phyloP scores from a whole-genome alignment of 2,797 vertebrate species.

The Anguilla megastoma region DNA sequence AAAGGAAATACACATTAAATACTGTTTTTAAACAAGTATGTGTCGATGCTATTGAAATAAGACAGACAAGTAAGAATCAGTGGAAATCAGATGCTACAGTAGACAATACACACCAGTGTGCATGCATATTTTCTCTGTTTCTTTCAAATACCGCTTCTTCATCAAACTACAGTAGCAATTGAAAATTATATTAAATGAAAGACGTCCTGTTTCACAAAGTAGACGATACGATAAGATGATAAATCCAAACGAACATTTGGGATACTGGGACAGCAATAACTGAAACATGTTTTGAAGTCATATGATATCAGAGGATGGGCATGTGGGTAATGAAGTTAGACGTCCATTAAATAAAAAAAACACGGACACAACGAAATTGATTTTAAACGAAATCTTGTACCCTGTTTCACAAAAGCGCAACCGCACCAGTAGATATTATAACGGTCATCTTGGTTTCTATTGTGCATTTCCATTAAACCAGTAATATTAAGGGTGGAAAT shows the following conservation, averaged over 20 bases:
- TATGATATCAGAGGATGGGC: conserved; percentile 7
- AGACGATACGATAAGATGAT: background rate
- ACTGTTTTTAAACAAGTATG: background rate
- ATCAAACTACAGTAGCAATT: background rate
- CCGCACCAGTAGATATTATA: background rate
- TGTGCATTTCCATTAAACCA: background rate
- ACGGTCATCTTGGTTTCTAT: background rate
- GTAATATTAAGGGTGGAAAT: background rate
- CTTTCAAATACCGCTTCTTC: background rate
- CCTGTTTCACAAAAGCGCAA: background rate
- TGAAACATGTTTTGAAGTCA: background rate
- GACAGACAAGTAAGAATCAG: background rate
- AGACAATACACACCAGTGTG: background rate
- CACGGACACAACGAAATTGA: background rate
- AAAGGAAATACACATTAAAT: background rate
- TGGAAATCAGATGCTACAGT: background rate
- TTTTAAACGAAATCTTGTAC: background rate
- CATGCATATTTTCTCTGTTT: background rate
- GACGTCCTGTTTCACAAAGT: background rate
- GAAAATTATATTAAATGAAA: background rate
- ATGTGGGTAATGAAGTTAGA: conserved; percentile 24
- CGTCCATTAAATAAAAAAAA: conserved; percentile 19
- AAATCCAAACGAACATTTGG: background rate
- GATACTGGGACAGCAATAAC: background rate
- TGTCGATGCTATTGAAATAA: background rate